Conservation (phyloP, 1,140 invertebrate genomes). For the Lethrus apterus region DNA sequence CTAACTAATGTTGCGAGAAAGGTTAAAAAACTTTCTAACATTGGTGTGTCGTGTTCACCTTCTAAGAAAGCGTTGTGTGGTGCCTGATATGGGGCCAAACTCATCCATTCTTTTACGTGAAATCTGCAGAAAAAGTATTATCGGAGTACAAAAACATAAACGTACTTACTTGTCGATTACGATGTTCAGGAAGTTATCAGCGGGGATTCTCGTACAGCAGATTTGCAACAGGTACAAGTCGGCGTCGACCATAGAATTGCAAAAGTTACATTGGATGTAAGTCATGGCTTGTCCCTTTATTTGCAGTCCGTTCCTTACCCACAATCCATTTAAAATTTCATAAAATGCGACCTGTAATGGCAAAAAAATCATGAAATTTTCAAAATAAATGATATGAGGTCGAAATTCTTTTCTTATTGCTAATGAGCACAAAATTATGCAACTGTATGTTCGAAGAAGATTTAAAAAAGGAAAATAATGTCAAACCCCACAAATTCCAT, state of each 20-base stretch:
- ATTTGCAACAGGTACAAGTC: conserved; percentile 92
- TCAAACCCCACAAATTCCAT: too few relatives aligned
- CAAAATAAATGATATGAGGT: too few relatives aligned
- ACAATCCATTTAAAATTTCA: conserved; percentile 88
- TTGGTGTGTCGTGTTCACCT: conserved; percentile 72
- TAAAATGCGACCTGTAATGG: conserved; percentile 79
- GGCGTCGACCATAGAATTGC: conserved; percentile 96
- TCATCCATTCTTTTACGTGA: conserved; percentile 78
- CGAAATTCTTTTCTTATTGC: too few relatives aligned
- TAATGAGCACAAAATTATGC: too few relatives aligned
- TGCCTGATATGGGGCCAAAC: conserved; percentile 59
- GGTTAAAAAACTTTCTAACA: conserved; percentile 88
- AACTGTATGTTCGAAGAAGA: too few relatives aligned
- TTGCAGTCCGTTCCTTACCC: conserved; percentile 94
- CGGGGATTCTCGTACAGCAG: conserved; percentile 79
- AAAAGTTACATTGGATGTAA: conserved; percentile 97
- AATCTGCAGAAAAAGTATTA: conserved; percentile 50
- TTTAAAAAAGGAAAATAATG: too few relatives aligned
- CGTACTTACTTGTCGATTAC: conserved; percentile 75
- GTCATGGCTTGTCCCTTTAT: conserved; percentile 98
- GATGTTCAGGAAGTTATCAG: conserved; percentile 78
- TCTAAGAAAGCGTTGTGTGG: conserved; percentile 56
- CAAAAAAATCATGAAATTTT: too few relatives aligned
- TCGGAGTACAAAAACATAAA: conserved; percentile 1
- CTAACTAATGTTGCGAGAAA: conserved; percentile 86